Evolutionary conservation across 2,113 vertebrate genomes (phyloP).

Genomic region (Xiphorhynchus elegans): DNA sequence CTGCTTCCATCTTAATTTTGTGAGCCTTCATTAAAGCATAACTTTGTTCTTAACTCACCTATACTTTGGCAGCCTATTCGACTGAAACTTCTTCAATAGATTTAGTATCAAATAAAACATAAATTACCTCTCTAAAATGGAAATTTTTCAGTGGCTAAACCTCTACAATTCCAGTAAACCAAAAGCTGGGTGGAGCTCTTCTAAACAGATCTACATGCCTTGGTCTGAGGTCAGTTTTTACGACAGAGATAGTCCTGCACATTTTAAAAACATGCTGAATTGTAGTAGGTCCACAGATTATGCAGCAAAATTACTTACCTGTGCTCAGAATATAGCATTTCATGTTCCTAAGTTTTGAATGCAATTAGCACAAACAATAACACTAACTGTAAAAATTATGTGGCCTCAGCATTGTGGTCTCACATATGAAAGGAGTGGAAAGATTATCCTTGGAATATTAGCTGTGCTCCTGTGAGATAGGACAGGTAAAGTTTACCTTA

Average conservation of each 20-base stretch:
- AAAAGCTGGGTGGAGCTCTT: neutral
- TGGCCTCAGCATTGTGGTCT: neutral
- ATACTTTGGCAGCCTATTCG: neutral
- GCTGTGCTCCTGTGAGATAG: neutral
- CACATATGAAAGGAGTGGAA: neutral
- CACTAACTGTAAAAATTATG: neutral
- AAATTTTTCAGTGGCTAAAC: neutral
- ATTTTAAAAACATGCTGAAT: neutral
- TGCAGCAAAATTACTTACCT: neutral
- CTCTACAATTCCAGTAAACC: neutral
- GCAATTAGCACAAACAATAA: neutral
- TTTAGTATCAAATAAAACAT: neutral
- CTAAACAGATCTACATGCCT: accelerated
- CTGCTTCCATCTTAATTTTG: accelerated
- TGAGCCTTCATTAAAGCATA: neutral
- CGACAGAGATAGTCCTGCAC: accelerated
- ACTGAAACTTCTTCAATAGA: neutral
- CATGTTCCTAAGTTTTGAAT: neutral
- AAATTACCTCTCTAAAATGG: neutral
- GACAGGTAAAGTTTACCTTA: neutral
- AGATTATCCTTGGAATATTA: neutral
- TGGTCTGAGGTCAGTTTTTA: neutral
- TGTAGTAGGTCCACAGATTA: neutral
- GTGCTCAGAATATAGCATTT: neutral
- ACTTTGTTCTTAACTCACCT: neutral